Evolutionary conservation across 1,140 invertebrate species (phyloP), one percentile per base, ranked within the genome.

Genomic region (Drosophila suzukii): DNA sequence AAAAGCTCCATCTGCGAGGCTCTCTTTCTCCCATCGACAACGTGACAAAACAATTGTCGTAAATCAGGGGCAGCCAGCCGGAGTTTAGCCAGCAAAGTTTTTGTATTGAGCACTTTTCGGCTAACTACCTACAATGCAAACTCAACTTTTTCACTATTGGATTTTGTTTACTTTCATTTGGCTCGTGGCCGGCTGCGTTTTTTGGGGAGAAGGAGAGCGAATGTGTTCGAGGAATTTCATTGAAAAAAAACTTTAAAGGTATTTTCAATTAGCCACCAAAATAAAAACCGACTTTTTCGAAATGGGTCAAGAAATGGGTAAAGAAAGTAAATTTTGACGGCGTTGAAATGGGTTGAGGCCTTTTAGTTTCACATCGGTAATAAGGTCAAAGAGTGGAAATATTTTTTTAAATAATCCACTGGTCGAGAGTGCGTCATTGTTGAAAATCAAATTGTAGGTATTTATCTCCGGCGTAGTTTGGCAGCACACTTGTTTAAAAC

Each of bases 41-140:
- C 82, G 82, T 85, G 82, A 85, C 82, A 85, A 85, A 85, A 85
- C 82, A 85, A 85, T 85, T 85, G 82, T 85, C 82, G 83, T 85
- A 88, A 85, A 88, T 88, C 82, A 71, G 83, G 73, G 65, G 74
- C 61, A 75, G 58, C 72, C 71, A 73, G 61, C 60, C 44, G 80
- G 57, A 63, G 79, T 75, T 59, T 55, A 58, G 39, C 63, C 27
- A 66, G 61, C 27, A 24, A 3, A 24, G 41, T 24, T 7, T 72
- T 62, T 67, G 54, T 54, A 53, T 53, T 49, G 49, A 70, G 41
- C 65, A 59, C 59, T 73, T 68, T 75, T 76, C 75, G 76, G 46
- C 54, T 61, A 76, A 81, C 78, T 75, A 51, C 79, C 74, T 56
- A 67, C 75, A 71, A 79, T 76, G 81, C 60, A 81, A 68, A 65